Evolutionary conservation across 2,797 vertebrate species (phyloP), one percentile per base, ranked within the genome.

Genomic region (Nannoperca obscura): DNA sequence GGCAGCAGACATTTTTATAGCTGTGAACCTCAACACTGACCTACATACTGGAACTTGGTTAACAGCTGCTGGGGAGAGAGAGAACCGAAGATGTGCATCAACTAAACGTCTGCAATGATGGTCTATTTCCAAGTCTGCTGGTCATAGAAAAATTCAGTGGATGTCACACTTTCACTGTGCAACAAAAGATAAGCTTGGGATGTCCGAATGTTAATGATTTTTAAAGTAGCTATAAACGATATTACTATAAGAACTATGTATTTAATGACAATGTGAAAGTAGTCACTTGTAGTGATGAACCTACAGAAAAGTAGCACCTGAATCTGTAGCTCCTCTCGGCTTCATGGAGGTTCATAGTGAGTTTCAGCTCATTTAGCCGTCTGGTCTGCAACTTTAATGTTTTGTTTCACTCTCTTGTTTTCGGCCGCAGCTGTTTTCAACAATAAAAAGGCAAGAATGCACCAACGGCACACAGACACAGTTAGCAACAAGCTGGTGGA

Each of bases 11-110:
- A 75, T 68, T 20, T 77, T 57, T 79, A 32, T 70, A 74, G 81
- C 67, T n/a, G 60, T 75, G 36, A 85, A 86, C 80, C 69, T 87
- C 59, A 24, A 27, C 44, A 52, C 32, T 53, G 72, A 89, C 80
- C 86, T 83, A 88, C 84, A 85, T 90, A 74, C 71, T 65, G 69
- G 46, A 80, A 62, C 52, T 22, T 70, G 82, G 76, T 85, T 65
- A 75, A 74, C 22, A 64, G 44, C 67, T 76, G 63, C 83, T 71
- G 78, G 77, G 71, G 67, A 20, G 22, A 24, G 7, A 62, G 22
- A 68, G 24, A 83, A 58, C 55, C 38, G 38, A 82, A 53, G 47
- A 63, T 44, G 36, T 10, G 40, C 34, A 17, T 54, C n/a, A 53
- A 20, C 22, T 32, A 6, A 71, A 64, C 5, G 0, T 50, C 42